Base-by-base conservation (phyloP, 92 coral and sea anemone genomes). In the Palythoa grandis region DNA sequence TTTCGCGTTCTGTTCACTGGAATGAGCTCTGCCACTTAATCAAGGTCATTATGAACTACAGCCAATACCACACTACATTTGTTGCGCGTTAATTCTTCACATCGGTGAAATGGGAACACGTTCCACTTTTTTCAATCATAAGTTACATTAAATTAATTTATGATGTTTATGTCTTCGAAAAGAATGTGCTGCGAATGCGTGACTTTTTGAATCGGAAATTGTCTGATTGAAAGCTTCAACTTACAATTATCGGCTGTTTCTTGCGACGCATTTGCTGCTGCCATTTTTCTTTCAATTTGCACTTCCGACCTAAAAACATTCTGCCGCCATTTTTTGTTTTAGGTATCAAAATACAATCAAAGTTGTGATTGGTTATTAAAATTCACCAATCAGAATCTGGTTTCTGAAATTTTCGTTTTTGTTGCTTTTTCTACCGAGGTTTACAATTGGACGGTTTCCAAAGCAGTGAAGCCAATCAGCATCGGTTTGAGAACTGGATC, bases 231-330 rank as follows among this genome's bases (percentile, higher is more conserved):
- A 69, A 69, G 37, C 40, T 38, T 16, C 16, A 80, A 87, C 98
- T 92, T 70, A 94, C 98, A 80, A 53, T 88, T 90, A 68, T 92
- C 95, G 3, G 91, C 94, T 15, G 91, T 94, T 84, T 94, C 92
- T 87, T 94, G 95, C 16, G 86, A 76, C 48, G 98, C 77, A 57
- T 74, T 61, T 86, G 53, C 69, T 12, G 85, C 23, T 19, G 91
- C 87, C 94, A 91, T 91, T 67, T 76, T 22, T 53, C 35, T 29
- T 29, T 29, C 1, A 29, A 29, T 29, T 1, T 29, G 35, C 1
- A 29, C 35, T 29, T 1, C 35, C 35, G 35, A 29, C 35, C 35
- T 29, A 29, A 29, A 37, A 38, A 16, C 17, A 20, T 54, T 65
- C 86, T 89, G 85, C 94, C 94, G 94, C 94, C 94, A 91, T 35